Evolutionary conservation across 2,113 vertebrate genomes (phyloP).

Genomic region (Menidia beryllina): DNA sequence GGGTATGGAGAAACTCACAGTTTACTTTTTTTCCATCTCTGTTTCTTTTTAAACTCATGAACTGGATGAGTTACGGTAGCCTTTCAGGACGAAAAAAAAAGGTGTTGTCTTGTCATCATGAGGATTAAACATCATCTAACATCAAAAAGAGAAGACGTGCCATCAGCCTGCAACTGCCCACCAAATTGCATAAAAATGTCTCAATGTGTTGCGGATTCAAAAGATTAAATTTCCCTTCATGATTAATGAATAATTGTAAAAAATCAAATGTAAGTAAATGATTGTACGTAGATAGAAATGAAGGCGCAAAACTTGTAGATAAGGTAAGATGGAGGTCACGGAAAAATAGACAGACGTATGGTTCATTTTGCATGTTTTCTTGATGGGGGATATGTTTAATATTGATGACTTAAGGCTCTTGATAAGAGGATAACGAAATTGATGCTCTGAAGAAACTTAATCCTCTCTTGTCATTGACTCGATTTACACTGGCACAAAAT

Average conservation of each 20-base stretch:
- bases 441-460: constrained; percentile 54
- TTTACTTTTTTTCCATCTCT: constrained; percentile 33
- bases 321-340: constrained; percentile 4
- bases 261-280: constrained; percentile 60
- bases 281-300: constrained; percentile 54
- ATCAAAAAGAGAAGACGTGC: constrained; percentile 6
- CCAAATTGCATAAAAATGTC: constrained; percentile 21
- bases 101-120: constrained; percentile 4
- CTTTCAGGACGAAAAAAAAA: constrained; percentile 20
- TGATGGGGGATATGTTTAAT: constrained; percentile 41
- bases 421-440: constrained; percentile 36
- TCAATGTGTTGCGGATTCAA: constrained; percentile 6
- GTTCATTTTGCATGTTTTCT: constrained; percentile 75
- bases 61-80: constrained; percentile 28
- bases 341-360: constrained; percentile 13
- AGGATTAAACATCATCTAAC: constrained; percentile 18
- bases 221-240: constrained; percentile 19
- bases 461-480: constrained; percentile 41
- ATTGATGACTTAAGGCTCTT: constrained; percentile 42
- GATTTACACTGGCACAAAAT: constrained; percentile 59
- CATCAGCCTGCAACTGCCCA: constrained; percentile 28
- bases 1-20: constrained; percentile 16
- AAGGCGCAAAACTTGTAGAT: constrained; percentile 49
- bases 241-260: constrained; percentile 52
- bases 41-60: constrained; percentile 29